phyloP scores from a whole-genome alignment of 2,888 invertebrate genomes.

The Steinernema scapterisci region DNA sequence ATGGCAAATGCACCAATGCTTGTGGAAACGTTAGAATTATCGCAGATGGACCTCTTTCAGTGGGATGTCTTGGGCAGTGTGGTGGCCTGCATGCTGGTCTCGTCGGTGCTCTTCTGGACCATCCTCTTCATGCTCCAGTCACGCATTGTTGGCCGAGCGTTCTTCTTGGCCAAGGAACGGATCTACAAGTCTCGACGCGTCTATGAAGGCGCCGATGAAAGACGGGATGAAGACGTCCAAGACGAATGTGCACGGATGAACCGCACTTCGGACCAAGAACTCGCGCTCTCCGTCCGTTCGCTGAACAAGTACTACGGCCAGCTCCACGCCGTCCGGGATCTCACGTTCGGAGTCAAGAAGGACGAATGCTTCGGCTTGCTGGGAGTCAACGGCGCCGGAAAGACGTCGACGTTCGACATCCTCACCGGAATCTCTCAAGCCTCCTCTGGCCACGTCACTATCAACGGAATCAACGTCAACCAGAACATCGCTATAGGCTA shows the following conservation, averaged over 20 bases:
- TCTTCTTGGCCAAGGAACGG: not conserved
- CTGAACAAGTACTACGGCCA: slow-evolving; percentile 47
- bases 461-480: slow-evolving; percentile 48
- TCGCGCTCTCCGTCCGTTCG: slow-evolving; percentile 43
- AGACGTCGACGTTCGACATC: slow-evolving; percentile 65
- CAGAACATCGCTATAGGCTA: slow-evolving; percentile 51
- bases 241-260: slow-evolving; percentile 41
- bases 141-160: slow-evolving; percentile 37
- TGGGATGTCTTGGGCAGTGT: slow-evolving; percentile 46
- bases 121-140: slow-evolving; percentile 54
- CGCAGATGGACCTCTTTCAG: not conserved
- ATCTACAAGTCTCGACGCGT: slow-evolving; percentile 29
- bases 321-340: slow-evolving; percentile 48
- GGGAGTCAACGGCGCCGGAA: slow-evolving; percentile 63
- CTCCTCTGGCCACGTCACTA: slow-evolving; percentile 47
- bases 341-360: slow-evolving; percentile 56
- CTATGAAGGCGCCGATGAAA: not conserved
- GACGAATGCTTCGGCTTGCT: slow-evolving; percentile 65
- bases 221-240: slow-evolving; percentile 50
- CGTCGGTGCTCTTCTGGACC: slow-evolving; percentile 49
- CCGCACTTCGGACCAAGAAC: slow-evolving; percentile 33
- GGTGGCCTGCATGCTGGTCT: slow-evolving; percentile 48
- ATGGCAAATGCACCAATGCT: not conserved
- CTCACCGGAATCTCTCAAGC: slow-evolving; percentile 55
- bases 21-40: not conserved